Evolutionary conservation across 2,113 vertebrate species (phyloP).

Genomic region (Gracilinanus agilis): DNA sequence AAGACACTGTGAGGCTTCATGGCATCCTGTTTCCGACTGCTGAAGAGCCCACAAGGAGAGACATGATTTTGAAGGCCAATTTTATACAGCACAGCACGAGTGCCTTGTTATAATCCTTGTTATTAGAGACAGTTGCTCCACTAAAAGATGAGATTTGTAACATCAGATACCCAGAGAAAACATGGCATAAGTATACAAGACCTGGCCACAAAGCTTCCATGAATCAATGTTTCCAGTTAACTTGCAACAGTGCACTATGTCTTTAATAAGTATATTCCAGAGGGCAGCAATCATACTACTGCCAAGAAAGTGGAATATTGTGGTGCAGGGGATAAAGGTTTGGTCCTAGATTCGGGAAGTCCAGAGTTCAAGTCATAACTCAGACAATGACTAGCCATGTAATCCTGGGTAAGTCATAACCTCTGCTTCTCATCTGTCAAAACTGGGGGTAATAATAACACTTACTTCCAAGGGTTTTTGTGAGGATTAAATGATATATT

Average conservation of each 20-base stretch:
- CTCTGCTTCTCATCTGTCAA: slow-evolving; percentile 36
- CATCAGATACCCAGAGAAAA: background rate
- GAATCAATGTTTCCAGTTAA: slow-evolving; percentile 5
- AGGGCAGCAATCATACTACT: background rate
- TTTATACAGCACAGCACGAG: background rate
- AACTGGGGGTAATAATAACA: background rate
- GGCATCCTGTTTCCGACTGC: background rate
- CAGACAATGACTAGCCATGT: background rate
- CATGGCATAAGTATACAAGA: background rate
- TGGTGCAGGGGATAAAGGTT: background rate
- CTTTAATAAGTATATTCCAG: too few relatives aligned
- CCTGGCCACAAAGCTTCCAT: background rate
- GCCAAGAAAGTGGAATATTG: background rate
- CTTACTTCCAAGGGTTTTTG: background rate
- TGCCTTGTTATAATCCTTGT: slow-evolving; percentile 15
- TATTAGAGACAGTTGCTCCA: slow-evolving; percentile 30
- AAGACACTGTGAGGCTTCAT: background rate
- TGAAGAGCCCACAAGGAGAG: slow-evolving; percentile 12
- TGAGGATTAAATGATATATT: background rate
- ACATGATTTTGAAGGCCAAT: slow-evolving; percentile 46
- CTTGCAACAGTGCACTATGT: background rate
- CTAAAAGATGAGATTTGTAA: slow-evolving; percentile 3
- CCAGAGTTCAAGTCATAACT: background rate
- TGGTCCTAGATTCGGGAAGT: background rate
- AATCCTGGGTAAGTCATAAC: slow-evolving; percentile 11